These are phyloP conservation scores for Zosterops pallidus DNA, from an alignment of 2,113 vertebrate species.

Conservation along the genomic window DNA sequence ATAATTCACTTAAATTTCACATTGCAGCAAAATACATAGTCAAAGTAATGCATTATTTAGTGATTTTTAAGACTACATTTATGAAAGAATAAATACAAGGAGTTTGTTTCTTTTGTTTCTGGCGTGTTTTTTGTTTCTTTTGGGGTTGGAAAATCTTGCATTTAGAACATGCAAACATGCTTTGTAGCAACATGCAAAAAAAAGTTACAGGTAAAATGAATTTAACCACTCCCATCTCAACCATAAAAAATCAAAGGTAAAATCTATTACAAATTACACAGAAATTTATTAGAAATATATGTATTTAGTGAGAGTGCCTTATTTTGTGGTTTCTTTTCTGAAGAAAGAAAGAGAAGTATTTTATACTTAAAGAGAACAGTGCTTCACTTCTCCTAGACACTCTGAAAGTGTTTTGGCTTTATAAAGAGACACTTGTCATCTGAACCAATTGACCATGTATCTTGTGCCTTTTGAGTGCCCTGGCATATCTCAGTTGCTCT, in stretches of 20 bases:
- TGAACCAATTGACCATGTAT: background rate
- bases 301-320: background rate
- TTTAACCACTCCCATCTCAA: background rate
- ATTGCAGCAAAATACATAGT: background rate
- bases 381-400: background rate
- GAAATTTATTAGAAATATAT: background rate
- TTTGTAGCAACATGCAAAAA: background rate
- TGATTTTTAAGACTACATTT: background rate
- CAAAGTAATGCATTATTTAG: background rate
- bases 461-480: background rate
- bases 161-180: background rate
- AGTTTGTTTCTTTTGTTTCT: background rate
- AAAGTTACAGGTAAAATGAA: background rate
- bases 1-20: background rate
- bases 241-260: background rate
- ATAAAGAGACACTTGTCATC: background rate
- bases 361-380: background rate
- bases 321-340: background rate
- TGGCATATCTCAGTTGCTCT: background rate
- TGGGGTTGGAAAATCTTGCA: accelerated
- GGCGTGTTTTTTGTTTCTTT: background rate
- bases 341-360: background rate
- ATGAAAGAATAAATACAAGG: background rate
- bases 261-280: background rate
- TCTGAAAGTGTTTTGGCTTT: background rate